Base-by-base conservation (phyloP, 2,797 vertebrate species). In the Eulemur albifrons region DNA sequence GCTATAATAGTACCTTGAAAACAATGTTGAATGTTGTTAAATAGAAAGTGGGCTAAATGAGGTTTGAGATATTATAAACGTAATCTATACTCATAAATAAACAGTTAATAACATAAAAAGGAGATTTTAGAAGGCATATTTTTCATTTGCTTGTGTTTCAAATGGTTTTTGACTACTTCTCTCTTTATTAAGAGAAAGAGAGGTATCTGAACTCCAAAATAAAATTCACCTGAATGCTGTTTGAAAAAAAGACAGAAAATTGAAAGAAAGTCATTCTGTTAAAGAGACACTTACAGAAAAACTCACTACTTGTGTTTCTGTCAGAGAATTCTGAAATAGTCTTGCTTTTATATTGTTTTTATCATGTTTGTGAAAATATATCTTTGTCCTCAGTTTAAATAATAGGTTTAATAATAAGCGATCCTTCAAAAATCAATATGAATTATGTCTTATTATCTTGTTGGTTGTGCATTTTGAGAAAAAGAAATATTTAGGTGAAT, bases 61-160 rank as follows among this genome's bases (percentile, higher is more conserved):
- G 40, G 23, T 89, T 84, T 93, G 87, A 95, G 92, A 76, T 82
- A 92, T 83, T 79, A 86, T 43, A 76, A 88, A 96, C 1, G 48
- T 80, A 59, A 76, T 94, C 35, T 85, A 76, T 86, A 75, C 13
- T 69, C 30, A 23, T 35, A 91, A 69, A 81, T 76, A 90, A 89
- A 30, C 21, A 70, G 20, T 65, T 87, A 75, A 91, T 67, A 35
- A 69, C 90, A 59, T 15, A 73, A 63, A 83, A 92, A 72, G 50
- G 89, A 87, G 23, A 45, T 59, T 91, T 92, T n/a, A 73, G 43
- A 67, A 95, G 27, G 5, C 4, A 63, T 8, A n/a, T n/a, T 81
- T 96, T 90, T 59, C 4, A 75, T 88, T 72, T 50, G 4, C 6
- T 69, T 67, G 15, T 52, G 9, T 88, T 97, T 91, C 69, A 79